phyloP scores from a whole-genome alignment of 1,140 invertebrate species.

The Zaprionus davidi region DNA sequence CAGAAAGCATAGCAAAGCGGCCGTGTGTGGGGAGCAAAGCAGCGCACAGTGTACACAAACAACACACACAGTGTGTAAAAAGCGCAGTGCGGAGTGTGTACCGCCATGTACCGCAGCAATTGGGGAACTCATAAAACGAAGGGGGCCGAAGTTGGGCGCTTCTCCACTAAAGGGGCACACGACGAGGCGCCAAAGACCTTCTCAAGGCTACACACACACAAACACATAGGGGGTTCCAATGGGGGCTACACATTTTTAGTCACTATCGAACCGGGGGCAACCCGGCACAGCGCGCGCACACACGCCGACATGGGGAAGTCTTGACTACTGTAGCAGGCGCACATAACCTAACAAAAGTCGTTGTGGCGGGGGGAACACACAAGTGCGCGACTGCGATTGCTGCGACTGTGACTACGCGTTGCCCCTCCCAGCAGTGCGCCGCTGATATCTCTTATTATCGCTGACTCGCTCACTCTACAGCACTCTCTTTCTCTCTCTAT shows the following conservation, averaged over 20 bases:
- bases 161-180: constrained; percentile 32
- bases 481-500: not conserved
- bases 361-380: not conserved
- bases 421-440: constrained; percentile 29
- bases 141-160: constrained; percentile 48
- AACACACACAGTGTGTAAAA: not conserved
- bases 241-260: constrained; percentile 58
- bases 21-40: constrained; percentile 23
- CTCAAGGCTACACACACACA: constrained; percentile 56
- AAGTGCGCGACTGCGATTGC: constrained; percentile 8
- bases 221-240: not conserved
- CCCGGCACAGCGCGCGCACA: constrained; percentile 56
- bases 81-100: not conserved
- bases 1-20: constrained; percentile 71
- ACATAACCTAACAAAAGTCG: constrained; percentile 44
- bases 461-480: constrained; percentile 35
- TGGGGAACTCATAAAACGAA: constrained; percentile 30
- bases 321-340: constrained; percentile 74
- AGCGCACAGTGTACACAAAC: not conserved
- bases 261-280: constrained; percentile 24
- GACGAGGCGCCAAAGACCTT: constrained; percentile 51
- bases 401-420: not conserved
- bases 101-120: constrained; percentile 16
- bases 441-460: constrained; percentile 22
- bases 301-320: constrained; percentile 83